phyloP scores from a whole-genome alignment of 1,140 invertebrate species.

The Danaus plexippus region DNA sequence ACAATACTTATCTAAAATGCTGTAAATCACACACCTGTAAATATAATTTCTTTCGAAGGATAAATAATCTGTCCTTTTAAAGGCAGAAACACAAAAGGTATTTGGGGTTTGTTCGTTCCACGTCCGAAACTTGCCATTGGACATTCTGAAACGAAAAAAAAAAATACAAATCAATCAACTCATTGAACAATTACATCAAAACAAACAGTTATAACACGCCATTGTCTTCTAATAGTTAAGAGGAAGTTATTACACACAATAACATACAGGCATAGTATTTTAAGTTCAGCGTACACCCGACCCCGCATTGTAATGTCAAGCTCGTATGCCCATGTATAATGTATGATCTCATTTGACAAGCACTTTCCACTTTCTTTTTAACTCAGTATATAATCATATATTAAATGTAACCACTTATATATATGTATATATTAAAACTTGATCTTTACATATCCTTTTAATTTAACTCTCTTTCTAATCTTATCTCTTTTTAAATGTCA shows the following conservation, averaged over 20 bases:
- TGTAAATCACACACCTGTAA: conserved; percentile 76
- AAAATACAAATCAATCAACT: neutral
- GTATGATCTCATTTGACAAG: conserved; percentile 20
- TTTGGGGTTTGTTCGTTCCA: conserved; percentile 80
- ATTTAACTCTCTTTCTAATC: too few species aligned
- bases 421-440: too few species aligned
- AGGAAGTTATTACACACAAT: neutral
- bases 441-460: too few species aligned
- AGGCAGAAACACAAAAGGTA: conserved; percentile 88
- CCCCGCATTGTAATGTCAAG: conserved; percentile 18
- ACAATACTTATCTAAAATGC: too few species aligned
- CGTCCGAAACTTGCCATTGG: conserved; percentile 84
- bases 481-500: too few species aligned
- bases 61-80: conserved; percentile 88
- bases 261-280: conserved; percentile 4
- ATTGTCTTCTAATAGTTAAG: neutral
- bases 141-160: conserved; percentile 77
- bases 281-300: conserved; percentile 8
- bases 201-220: too few species aligned
- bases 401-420: too few species aligned
- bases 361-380: conserved; percentile 19
- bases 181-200: too few species aligned
- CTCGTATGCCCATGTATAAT: conserved; percentile 26
- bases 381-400: neutral
- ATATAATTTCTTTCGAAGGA: conserved; percentile 87